phyloP scores from a whole-genome alignment of 1,140 invertebrate species.

The Aphis gossypii region DNA sequence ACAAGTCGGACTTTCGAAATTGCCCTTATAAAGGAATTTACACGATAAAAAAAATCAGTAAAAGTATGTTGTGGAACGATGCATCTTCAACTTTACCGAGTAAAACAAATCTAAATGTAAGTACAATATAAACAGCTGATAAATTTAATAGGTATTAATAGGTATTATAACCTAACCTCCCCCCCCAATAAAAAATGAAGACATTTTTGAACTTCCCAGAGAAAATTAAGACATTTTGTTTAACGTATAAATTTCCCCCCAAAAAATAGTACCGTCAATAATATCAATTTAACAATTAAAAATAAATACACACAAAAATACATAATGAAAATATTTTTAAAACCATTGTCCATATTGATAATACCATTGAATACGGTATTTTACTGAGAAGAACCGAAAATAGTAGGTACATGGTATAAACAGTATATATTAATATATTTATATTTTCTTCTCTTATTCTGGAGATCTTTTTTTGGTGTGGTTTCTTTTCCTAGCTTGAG shows the following conservation, averaged over 20 bases:
- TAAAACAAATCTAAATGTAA: slow-evolving; percentile 43
- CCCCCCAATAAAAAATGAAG: background rate
- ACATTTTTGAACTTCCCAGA: too few species aligned
- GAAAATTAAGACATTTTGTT: too few species aligned
- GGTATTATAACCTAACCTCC: too few species aligned
- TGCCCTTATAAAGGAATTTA: slow-evolving; percentile 51
- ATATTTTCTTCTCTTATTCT: background rate
- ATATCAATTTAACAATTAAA: background rate
- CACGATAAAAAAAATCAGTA: slow-evolving; percentile 22
- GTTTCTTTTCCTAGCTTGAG: background rate
- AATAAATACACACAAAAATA: background rate
- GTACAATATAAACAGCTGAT: background rate
- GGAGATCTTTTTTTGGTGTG: background rate
- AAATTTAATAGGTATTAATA: background rate
- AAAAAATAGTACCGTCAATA: background rate
- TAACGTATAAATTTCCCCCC: too few species aligned
- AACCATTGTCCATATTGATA: background rate
- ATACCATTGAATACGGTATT: background rate
- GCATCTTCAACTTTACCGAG: background rate
- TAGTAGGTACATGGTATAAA: background rate
- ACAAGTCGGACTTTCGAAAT: slow-evolving; percentile 43
- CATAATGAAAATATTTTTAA: background rate
- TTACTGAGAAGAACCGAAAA: background rate
- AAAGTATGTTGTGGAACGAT: slow-evolving; percentile 40
- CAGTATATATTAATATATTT: background rate